These are phyloP conservation scores for Oryzias sinensis DNA, from an alignment of 2,797 vertebrate genomes.

Conservation along the genomic window DNA sequence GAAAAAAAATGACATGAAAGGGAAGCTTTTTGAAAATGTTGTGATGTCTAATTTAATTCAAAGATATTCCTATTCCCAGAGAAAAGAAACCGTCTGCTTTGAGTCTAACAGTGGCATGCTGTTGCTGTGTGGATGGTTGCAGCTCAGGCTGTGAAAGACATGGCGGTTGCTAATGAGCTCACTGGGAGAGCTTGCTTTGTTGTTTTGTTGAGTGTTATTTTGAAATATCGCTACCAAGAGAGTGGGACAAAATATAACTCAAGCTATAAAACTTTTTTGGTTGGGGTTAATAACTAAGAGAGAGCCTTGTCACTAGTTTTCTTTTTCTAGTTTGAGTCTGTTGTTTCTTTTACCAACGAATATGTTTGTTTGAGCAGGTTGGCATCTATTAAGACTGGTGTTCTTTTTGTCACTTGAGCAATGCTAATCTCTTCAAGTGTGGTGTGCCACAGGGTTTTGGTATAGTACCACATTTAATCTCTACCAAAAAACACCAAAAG, in stretches of 20 bases:
- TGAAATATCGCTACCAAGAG: constrained; percentile 53
- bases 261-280: constrained; percentile 59
- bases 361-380: too few species aligned
- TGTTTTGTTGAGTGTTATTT: constrained; percentile 60
- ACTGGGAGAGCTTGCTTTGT: constrained; percentile 50
- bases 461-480: too few species aligned
- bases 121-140: constrained; percentile 39
- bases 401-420: too few species aligned
- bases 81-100: constrained; percentile 6
- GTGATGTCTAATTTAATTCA: constrained; percentile 18
- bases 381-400: too few species aligned
- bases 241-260: constrained; percentile 43
- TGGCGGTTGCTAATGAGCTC: constrained; percentile 65
- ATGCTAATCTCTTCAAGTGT: too few species aligned
- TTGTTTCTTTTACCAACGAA: constrained; percentile 20
- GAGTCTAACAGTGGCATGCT: constrained; percentile 12
- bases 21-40: constrained; percentile 8
- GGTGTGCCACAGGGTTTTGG: too few species aligned
- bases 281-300: constrained; percentile 75
- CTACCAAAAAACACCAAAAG: too few species aligned
- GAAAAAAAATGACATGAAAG: constrained; percentile 3
- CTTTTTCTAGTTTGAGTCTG: constrained; percentile 34
- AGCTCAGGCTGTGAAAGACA: constrained; percentile 38
- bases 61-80: neutral
- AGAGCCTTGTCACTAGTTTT: constrained; percentile 42